Conservation (phyloP, 2,888 invertebrate species). For the Cheilosia vulpina region DNA sequence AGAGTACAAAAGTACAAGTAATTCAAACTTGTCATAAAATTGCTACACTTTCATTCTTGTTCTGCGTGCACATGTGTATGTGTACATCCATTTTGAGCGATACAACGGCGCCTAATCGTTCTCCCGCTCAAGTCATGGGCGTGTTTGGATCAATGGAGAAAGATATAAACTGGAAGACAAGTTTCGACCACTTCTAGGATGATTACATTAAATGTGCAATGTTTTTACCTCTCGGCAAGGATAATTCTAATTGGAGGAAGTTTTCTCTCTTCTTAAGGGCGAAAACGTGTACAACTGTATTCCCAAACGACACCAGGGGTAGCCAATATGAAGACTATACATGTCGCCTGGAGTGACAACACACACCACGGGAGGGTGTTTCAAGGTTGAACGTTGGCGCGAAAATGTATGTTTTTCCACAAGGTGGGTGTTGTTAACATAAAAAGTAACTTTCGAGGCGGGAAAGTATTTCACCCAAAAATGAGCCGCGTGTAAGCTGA, state of each 20-base stretch:
- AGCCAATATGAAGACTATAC: background rate
- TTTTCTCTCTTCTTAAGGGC: background rate
- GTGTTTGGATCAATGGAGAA: background rate
- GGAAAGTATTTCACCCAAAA: background rate
- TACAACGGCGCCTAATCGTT: background rate
- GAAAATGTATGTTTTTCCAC: background rate
- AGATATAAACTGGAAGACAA: background rate
- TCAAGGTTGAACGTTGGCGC: background rate
- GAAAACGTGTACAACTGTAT: background rate
- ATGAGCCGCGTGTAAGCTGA: background rate
- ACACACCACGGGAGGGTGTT: background rate
- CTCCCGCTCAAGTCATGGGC: background rate
- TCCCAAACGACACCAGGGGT: background rate
- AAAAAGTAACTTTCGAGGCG: background rate
- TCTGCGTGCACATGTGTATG: background rate
- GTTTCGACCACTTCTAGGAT: background rate
- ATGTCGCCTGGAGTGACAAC: background rate
- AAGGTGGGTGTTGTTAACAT: background rate
- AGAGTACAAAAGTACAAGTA: background rate
- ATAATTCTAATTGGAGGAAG: constrained; percentile 16
- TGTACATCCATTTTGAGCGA: background rate
- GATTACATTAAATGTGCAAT: constrained; percentile 12
- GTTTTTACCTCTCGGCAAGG: background rate
- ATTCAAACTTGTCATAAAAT: background rate
- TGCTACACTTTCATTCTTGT: background rate